These are phyloP conservation scores for Aldabrachelys gigantea DNA, from an alignment of 2,113 vertebrate species.

Conservation along the genomic window DNA sequence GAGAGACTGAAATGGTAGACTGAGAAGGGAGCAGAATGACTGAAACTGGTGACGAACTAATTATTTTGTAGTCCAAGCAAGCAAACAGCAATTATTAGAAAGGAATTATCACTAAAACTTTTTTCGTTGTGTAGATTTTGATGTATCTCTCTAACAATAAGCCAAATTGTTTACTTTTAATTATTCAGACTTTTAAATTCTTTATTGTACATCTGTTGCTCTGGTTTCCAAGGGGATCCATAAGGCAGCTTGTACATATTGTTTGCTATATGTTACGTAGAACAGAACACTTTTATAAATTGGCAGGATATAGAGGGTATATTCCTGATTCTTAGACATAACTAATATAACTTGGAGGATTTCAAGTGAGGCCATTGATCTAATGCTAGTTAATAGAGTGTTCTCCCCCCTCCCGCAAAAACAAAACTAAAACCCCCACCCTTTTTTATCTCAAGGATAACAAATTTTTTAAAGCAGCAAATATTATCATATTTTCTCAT, in stretches of 20 bases:
- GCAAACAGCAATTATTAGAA: not conserved
- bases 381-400: not conserved
- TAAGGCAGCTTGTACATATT: not conserved
- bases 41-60: not conserved
- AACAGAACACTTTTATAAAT: not conserved
- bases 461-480: not conserved
- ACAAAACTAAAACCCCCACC: accelerated
- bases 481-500: not conserved
- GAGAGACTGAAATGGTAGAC: not conserved
- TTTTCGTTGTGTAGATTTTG: not conserved
- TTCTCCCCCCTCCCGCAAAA: accelerated
- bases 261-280: not conserved
- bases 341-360: not conserved
- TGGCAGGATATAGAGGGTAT: not conserved
- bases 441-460: not conserved
- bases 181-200: not conserved
- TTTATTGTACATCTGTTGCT: not conserved
- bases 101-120: not conserved
- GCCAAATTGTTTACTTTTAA: not conserved
- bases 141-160: not conserved
- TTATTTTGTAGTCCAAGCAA: not conserved
- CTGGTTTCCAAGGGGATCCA: not conserved
- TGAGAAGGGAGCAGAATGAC: not conserved
- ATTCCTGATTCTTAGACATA: not conserved
- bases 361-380: accelerated